Evolutionary conservation across 2,797 vertebrate species (phyloP).

Genomic region (Ispidina lecontei): DNA sequence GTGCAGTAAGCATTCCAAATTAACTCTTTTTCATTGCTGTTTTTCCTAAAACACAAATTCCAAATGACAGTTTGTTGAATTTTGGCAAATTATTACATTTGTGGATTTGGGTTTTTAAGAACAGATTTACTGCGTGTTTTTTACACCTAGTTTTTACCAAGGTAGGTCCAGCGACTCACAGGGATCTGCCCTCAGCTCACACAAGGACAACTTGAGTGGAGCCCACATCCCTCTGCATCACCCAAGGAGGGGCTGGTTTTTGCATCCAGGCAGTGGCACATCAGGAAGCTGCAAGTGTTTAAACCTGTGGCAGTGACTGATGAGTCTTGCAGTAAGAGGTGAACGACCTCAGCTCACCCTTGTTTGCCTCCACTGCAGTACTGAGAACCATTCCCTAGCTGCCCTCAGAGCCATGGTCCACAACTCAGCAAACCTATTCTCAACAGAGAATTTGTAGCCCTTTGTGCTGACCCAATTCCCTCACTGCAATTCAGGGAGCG

Average conservation of each 20-base stretch:
- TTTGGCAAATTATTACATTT: background rate
- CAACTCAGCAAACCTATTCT: background rate
- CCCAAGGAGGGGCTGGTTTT: background rate
- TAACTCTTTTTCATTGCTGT: background rate
- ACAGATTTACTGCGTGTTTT: background rate
- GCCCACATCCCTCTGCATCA: background rate
- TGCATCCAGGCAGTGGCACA: background rate
- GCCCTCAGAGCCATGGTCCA: rapidly evolving
- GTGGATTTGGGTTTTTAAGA: background rate
- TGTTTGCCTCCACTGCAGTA: rapidly evolving
- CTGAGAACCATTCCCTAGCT: background rate
- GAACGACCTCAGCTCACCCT: background rate
- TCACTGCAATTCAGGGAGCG: background rate
- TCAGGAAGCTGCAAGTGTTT: background rate
- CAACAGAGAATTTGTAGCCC: background rate
- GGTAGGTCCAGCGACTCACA: background rate
- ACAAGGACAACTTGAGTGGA: background rate
- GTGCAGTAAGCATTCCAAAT: background rate
- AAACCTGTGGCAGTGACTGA: background rate
- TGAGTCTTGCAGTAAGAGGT: background rate
- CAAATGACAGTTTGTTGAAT: background rate
- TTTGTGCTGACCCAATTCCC: background rate
- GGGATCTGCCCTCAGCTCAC: background rate
- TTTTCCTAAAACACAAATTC: background rate
- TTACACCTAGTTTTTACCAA: background rate